Evolutionary conservation across 1,140 invertebrate genomes (phyloP).

Genomic region (Hypsibius dujardini): DNA sequence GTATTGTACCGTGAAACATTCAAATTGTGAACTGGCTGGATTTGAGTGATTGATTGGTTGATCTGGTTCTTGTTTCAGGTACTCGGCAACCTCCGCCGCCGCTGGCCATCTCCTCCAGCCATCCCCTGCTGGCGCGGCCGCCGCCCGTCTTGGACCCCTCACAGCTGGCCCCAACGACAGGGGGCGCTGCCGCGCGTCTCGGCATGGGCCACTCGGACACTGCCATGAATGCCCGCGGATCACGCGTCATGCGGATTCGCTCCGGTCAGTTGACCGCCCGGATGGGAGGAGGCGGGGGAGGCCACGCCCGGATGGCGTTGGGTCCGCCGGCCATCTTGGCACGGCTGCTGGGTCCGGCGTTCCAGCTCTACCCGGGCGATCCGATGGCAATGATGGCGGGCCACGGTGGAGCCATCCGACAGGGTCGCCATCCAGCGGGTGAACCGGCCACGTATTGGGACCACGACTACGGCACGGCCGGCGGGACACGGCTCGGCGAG

Average conservation of each 20-base stretch:
- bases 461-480: conserved; percentile 28
- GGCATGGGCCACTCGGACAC: background rate
- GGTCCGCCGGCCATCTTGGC: conserved; percentile 56
- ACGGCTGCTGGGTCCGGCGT: conserved; percentile 44
- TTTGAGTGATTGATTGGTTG: no score
- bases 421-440: background rate
- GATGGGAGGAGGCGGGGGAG: background rate
- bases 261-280: background rate
- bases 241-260: background rate
- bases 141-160: no score
- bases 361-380: conserved; percentile 12
- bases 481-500: conserved; percentile 24
- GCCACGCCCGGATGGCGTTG: no score
- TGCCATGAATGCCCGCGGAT: background rate
- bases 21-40: no score
- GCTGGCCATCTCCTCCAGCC: no score
- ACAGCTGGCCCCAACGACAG: no score
- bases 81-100: no score
- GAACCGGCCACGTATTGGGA: no score
- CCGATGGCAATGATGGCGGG: conserved; percentile 14
- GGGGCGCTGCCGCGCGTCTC: background rate
- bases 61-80: no score
- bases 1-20: no score
- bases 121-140: background rate
- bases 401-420: background rate